Base-by-base conservation (phyloP, 2,888 invertebrate genomes). In the Synergus itoensis region DNA sequence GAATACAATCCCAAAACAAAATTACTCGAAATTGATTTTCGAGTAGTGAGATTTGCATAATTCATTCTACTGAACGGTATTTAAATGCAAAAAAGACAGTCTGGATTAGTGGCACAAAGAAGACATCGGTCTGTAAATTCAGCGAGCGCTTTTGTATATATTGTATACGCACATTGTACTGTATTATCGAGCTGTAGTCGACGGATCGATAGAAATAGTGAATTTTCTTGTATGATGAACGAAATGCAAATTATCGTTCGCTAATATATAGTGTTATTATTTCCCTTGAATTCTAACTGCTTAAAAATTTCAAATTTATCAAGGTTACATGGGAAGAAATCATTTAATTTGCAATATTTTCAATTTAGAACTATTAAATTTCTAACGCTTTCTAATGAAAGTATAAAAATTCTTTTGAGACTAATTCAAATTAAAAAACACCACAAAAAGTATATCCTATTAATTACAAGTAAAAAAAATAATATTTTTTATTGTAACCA, bases 161-260 rank as follows among this genome's bases (percentile, higher is more conserved):
- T 89, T 90, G 88, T 91, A 90, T 89, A 90, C 90, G 88, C 90
- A 90, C 90, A 89, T 89, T 89, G 88, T 90, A 89, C 84, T 86
- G 88, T 89, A 86, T 88, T 84, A 87, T 85, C 88, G 86, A 89
- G 87, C 83, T 81, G 86, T 89, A 89, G 89, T 86, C 87, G 87
- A 87, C 88, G 86, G 87, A 88, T 89, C 80, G 88, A 87, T 88
- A 83, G 84, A 84, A 89, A 89, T 73, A 73, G 73, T 48, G 48
- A 87, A 88, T 85, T 87, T 87, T 89, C 89, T 90, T 89, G 90
- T 90, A 90, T 88, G 85, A 89, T 88, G 88, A 89, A 90, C 87
- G 88, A 88, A 90, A 90, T 87, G 86, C 86, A 88, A 89, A 86
- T 86, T 90, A 87, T 90, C 88, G 90, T 90, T 90, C 88, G 86